Evolutionary conservation across 2,888 invertebrate genomes (phyloP).

Genomic region (Pristionchus entomophagus): DNA sequence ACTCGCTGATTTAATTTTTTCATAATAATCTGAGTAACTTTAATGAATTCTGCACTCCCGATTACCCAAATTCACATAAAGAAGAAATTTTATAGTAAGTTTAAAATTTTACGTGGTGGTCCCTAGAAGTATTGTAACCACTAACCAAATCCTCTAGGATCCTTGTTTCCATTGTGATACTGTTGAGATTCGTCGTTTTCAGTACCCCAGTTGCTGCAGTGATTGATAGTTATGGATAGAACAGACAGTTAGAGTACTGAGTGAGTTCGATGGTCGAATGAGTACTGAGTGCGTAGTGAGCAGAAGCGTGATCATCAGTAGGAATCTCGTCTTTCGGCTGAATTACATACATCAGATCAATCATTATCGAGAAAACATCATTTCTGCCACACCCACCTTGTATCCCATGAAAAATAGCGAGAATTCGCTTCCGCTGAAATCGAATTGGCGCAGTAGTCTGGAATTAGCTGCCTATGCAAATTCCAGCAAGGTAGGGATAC

Average conservation of each 20-base stretch:
- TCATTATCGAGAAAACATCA: background rate
- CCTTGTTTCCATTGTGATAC: constrained; percentile 92
- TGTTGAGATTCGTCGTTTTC: constrained; percentile 89
- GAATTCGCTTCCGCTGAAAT: constrained; percentile 91
- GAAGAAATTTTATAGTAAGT: no score
- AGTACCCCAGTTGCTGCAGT: constrained; percentile 93
- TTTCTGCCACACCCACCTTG: constrained; percentile 80
- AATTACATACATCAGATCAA: background rate
- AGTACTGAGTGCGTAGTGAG: constrained; percentile 86
- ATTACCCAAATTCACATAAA: no score
- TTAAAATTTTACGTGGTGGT: background rate
- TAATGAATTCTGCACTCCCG: no score
- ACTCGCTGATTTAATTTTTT: no score
- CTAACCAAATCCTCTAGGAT: constrained; percentile 89
- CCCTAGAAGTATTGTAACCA: background rate
- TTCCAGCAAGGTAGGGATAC: constrained; percentile 54
- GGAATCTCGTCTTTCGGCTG: constrained; percentile 82
- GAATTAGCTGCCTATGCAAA: constrained; percentile 6
- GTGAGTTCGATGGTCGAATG: constrained; percentile 92
- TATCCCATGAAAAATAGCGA: constrained; percentile 93
- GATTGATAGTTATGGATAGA: background rate
- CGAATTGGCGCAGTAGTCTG: constrained; percentile 86
- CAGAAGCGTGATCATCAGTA: constrained; percentile 83
- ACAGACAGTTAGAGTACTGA: constrained; percentile 82
- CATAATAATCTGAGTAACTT: no score